Base-by-base conservation (phyloP, 2,888 invertebrate genomes). In the Pandemis heparana region DNA sequence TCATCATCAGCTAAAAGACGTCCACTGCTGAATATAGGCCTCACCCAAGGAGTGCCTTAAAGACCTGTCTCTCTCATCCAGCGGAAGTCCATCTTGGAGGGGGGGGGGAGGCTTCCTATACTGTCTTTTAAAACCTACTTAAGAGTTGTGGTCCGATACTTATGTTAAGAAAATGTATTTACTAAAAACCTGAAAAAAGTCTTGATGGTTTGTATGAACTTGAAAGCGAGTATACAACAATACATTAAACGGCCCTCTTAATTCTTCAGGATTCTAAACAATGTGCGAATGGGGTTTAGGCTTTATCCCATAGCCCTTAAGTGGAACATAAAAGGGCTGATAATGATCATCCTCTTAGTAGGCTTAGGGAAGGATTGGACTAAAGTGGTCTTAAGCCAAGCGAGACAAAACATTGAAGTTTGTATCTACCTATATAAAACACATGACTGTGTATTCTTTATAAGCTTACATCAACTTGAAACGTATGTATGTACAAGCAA, bases 241-340 rank as follows among this genome's bases (percentile, higher is more conserved):
- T 56, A 56, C 23, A 18, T 18, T 53, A 23, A 51, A 48, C 9
- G 16, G 18, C 56, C 23, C 10, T 18, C 18, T 23, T 56, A 56
- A 56, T 56, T 56, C 56, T 18, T 56, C 23, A 23, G 12, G 56
- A 23, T 10, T 56, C 56, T 56, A 23, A 56, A 56, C 56, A 56
- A 56, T 23, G 56, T 56, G 56, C 12, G 12, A 56, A 56, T 56
- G 23, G 56, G 12, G 56, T 14, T 56, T 56, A 56, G 56, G 23
- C 23, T 18, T 56, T 10, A 56, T 56, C 56, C 56, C 12, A 23
- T 23, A 56, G 56, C 23, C 56, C 12, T 56, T 23, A 38, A 62
- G 18, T n/a, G 62, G 10, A 12, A 8, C 38, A 18, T 16, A 43
- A 43, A 43, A 39, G 41, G 43, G 41, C 18, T 18, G 62, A 43